Percentiles rank a stretch among this genome's conserved stretches.
These are phyloP conservation scores for Fringilla coelebs DNA, from an alignment of 2,797 vertebrate genomes.

Conservation along the genomic window DNA sequence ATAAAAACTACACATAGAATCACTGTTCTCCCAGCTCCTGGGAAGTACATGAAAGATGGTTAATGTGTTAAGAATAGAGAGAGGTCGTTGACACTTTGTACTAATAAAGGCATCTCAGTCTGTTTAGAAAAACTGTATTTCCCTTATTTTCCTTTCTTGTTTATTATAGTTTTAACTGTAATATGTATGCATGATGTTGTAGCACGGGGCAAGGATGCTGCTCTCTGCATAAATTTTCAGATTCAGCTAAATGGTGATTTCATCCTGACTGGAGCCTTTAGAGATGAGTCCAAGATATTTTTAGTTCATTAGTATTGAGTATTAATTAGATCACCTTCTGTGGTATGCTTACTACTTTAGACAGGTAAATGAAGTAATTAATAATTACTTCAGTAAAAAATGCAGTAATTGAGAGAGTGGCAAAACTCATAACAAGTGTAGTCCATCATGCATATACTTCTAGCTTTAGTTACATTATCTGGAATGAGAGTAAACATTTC, in stretches of 20 bases:
- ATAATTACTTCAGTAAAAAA: neutral
- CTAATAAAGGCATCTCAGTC: neutral
- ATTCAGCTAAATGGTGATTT: neutral
- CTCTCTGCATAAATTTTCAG: neutral
- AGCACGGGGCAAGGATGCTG: neutral
- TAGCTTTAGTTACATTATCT: neutral
- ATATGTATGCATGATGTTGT: accelerated
- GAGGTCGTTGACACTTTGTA: neutral
- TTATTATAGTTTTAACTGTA: neutral
- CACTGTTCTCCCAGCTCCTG: neutral
- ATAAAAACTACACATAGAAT: neutral
- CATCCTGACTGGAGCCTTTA: neutral
- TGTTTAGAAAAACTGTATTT: neutral
- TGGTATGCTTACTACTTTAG: neutral
- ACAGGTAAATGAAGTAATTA: neutral
- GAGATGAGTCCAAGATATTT: neutral
- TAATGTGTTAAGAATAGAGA: neutral
- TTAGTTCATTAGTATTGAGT: neutral
- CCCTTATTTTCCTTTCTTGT: neutral
- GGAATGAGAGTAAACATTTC: neutral
- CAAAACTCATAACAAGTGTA: neutral
- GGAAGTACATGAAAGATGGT: neutral
- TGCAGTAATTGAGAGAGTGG: neutral
- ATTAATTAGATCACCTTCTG: neutral
- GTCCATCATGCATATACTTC: neutral